Conservation (phyloP, 2,113 vertebrate genomes). For the Miniopterus natalensis region DNA sequence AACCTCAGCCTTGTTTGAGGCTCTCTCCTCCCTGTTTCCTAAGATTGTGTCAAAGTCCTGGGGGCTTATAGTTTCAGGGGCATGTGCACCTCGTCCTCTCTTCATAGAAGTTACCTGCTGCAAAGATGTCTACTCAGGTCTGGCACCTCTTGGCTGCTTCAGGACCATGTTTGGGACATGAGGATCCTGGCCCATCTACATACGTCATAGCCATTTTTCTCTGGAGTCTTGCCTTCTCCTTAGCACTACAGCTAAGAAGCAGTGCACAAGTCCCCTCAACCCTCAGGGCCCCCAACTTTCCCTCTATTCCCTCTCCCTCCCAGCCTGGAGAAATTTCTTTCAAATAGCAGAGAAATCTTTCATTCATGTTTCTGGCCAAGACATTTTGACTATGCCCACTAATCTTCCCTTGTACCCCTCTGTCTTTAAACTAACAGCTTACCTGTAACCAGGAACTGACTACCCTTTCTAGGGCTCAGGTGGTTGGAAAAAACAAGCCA, state of each 20-base stretch:
- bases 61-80: too few species aligned
- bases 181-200: not conserved
- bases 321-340: not conserved
- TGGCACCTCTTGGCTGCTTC: not conserved
- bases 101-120: not conserved
- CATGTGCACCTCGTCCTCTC: not conserved
- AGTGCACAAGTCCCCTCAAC: not conserved
- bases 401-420: not conserved
- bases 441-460: not conserved
- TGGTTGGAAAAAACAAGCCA: not conserved
- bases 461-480: not conserved
- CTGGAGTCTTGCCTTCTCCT: not conserved
- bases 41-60: not conserved
- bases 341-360: not conserved
- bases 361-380: not conserved
- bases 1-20: not conserved
- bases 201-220: not conserved
- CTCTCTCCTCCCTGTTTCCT: not conserved
- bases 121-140: not conserved
- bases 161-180: not conserved
- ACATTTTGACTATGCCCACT: not conserved
- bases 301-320: not conserved
- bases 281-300: not conserved
- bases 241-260: not conserved
- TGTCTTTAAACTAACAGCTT: not conserved